Evolutionary conservation across 2,113 vertebrate genomes (phyloP), one percentile per base, ranked within the genome.

Genomic region (Lucifuga dentata): DNA sequence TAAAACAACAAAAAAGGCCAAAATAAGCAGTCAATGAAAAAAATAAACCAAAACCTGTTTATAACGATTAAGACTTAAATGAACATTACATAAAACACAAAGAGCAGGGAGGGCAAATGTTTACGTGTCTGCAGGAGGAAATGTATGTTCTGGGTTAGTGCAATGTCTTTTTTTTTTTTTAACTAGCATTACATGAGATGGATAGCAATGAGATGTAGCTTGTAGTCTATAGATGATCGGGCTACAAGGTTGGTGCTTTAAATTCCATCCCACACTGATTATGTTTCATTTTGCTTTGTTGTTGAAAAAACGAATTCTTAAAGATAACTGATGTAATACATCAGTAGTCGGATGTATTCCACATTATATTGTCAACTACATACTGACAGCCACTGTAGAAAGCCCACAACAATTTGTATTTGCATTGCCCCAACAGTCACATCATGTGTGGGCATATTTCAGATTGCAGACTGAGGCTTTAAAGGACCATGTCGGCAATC

Each of bases 171-270:
- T 8, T 17, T 43, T 36, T 55, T 48, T 7, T 43, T 17, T 6
- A 23, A 16, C 48, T 33, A 13, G 50, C 3, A 15, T 3, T 39
- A 35, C 43, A 59, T 46, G 68, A 64, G 43, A 40, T 63, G 62
- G 73, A 38, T 51, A 63, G 46, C 40, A 44, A 46, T 13, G 35
- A 33, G 17, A 48, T 60, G 67, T 40, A 38, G 40, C 45, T 40
- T 11, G 26, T 20, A 11, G 29, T 45, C n/a, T n/a, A 11, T 7
- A 41, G 26, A 57, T 57, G 23, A 48, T 75, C 56, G 11, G 51
- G 23, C 50, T 19, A 44, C 49, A 38, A 32, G 21, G 21, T 63
- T 20, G 43, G 20, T 19, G 38, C 13, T 26, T 36, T 29, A 5
- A 20, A 6, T 13, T 35, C 24, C 23, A 40, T 39, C 17, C 36